Percentiles rank a stretch among this genome's conserved stretches.
Conservation (phyloP, 2,797 vertebrate genomes). For the Onychomys leucogaster region DNA sequence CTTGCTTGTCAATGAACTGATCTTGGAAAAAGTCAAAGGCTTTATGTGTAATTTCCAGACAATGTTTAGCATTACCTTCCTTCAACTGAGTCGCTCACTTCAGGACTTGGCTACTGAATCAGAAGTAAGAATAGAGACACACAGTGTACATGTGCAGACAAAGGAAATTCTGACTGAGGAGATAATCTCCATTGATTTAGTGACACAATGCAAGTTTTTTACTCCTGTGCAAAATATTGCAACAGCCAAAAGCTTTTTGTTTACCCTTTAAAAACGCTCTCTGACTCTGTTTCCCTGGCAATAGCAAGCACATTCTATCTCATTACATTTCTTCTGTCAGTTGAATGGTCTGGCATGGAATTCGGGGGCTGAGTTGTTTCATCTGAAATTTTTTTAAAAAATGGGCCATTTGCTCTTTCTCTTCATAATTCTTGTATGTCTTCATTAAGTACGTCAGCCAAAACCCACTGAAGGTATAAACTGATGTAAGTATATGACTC, state of each 20-base stretch:
- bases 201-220: slow-evolving; percentile 50
- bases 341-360: slow-evolving; percentile 55
- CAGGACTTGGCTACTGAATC: neutral
- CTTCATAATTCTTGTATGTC: slow-evolving; percentile 60
- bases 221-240: slow-evolving; percentile 45
- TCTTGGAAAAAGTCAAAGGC: slow-evolving; percentile 52
- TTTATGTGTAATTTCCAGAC: neutral
- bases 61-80: neutral
- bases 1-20: neutral
- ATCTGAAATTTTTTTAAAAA: slow-evolving; percentile 49
- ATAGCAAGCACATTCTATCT: slow-evolving; percentile 41
- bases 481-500: neutral
- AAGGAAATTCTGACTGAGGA: neutral
- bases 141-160: neutral
- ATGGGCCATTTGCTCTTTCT: slow-evolving; percentile 61
- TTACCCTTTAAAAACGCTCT: neutral
- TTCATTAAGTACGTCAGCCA: slow-evolving; percentile 16
- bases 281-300: slow-evolving; percentile 59
- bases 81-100: neutral
- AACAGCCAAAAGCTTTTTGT: slow-evolving; percentile 53
- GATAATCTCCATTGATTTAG: slow-evolving; percentile 54
- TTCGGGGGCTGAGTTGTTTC: slow-evolving; percentile 52
- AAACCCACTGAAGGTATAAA: neutral
- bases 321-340: slow-evolving; percentile 38
- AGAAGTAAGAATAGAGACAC: neutral